These are phyloP conservation scores for Onchidella celtica DNA, from an alignment of 2,888 invertebrate genomes.

Conservation along the genomic window DNA sequence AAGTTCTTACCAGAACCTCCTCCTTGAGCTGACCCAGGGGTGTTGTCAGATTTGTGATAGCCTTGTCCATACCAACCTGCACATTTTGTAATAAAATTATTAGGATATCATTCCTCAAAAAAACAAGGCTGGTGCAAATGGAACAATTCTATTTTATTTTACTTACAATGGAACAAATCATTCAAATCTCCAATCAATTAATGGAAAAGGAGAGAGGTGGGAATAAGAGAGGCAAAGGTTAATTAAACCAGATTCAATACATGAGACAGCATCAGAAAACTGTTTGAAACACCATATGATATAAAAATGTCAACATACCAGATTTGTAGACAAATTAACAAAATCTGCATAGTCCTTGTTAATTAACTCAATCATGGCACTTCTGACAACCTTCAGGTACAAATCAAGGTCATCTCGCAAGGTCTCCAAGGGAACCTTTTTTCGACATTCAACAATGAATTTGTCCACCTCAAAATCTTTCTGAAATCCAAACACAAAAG, in stretches of 20 bases:
- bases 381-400: constrained; percentile 93
- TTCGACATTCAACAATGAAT: constrained; percentile 88
- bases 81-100: no score
- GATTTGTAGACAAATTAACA: constrained; percentile 96
- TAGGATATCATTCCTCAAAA: no score
- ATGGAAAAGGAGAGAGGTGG: no score
- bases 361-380: constrained; percentile 97
- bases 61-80: constrained; percentile 90
- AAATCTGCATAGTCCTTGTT: constrained; percentile 99
- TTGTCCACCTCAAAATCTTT: constrained; percentile 95
- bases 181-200: no score
- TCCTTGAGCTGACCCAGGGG: constrained; percentile 91
- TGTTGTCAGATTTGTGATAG: constrained; percentile 89
- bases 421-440: constrained; percentile 89
- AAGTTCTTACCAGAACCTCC: constrained; percentile 87
- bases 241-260: no score
- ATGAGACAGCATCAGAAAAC: no score
- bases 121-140: no score
- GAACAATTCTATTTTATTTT: no score
- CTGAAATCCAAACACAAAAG: constrained; percentile 81
- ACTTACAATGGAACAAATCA: no score
- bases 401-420: constrained; percentile 93
- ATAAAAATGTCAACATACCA: constrained; percentile 82
- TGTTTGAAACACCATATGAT: no score
- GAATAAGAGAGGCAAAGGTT: no score